phyloP scores from a whole-genome alignment of 1,140 invertebrate genomes.

The Stenopsyche tienmushanensis region DNA sequence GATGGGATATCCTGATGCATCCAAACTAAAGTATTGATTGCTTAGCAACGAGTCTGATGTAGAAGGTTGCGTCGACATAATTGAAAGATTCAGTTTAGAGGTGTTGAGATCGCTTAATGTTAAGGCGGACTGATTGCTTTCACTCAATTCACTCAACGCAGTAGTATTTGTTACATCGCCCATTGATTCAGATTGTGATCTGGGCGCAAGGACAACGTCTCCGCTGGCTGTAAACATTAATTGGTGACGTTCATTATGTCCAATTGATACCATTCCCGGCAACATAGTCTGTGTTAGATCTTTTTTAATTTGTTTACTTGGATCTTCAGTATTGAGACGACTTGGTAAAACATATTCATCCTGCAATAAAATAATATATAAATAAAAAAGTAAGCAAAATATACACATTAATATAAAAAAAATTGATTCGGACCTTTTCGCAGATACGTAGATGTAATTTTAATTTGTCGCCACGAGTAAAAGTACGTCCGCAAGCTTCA shows the following conservation, averaged over 20 bases:
- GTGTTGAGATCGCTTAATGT: constrained; percentile 1
- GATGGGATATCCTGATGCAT: constrained; percentile 43
- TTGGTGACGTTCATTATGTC: constrained; percentile 52
- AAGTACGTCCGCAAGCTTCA: constrained; percentile 58
- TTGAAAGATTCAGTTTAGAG: constrained; percentile 14
- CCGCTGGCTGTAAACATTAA: constrained; percentile 53
- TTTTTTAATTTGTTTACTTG: constrained; percentile 49
- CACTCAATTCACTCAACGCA: constrained; percentile 1
- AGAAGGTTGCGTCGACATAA: neutral
- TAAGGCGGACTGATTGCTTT: constrained; percentile 11
- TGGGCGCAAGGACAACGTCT: constrained; percentile 51
- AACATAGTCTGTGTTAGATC: constrained; percentile 47
- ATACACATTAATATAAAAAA: neutral
- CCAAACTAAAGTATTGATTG: constrained; percentile 18
- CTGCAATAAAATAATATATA: constrained; percentile 16
- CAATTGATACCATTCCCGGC: constrained; percentile 53
- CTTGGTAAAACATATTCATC: constrained; percentile 39
- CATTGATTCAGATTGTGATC: constrained; percentile 7
- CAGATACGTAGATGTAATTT: constrained; percentile 56
- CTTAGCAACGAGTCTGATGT: neutral
- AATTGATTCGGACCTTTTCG: constrained; percentile 46
- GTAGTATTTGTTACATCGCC: neutral
- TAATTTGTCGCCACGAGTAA: constrained; percentile 55
- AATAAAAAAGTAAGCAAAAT: neutral
- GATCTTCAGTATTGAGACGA: constrained; percentile 46